These are phyloP conservation scores for Penaeus japonicus DNA, from an alignment of 1,140 invertebrate species.

Conservation along the genomic window DNA sequence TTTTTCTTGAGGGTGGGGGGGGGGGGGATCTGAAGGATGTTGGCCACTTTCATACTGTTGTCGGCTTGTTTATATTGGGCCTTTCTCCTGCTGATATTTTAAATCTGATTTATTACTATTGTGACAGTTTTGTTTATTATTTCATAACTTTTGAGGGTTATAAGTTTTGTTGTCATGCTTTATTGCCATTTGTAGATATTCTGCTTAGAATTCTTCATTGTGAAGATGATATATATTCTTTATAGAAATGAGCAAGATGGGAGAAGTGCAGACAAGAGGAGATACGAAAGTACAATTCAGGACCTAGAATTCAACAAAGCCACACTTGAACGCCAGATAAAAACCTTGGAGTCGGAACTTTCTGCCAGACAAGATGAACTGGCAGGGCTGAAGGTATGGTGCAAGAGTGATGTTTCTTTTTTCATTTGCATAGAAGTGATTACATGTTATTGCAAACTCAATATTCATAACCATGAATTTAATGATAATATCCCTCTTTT, in stretches of 20 bases:
- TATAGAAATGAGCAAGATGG: slow-evolving; percentile 53
- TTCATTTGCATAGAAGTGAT: neutral
- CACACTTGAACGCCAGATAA: slow-evolving; percentile 60
- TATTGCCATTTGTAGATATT: neutral
- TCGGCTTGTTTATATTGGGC: too few species aligned
- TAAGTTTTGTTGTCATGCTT: too few species aligned
- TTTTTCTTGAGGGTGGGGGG: too few species aligned
- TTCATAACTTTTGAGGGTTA: too few species aligned
- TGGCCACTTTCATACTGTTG: too few species aligned
- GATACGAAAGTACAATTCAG: slow-evolving; percentile 59
- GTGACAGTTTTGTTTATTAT: too few species aligned
- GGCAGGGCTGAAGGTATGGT: slow-evolving; percentile 35
- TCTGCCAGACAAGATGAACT: slow-evolving; percentile 20
- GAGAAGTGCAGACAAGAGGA: slow-evolving; percentile 41
- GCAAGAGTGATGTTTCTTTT: neutral
- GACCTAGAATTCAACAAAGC: slow-evolving; percentile 62
- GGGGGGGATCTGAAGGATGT: too few species aligned
- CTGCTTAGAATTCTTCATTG: neutral
- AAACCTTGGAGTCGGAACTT: slow-evolving; percentile 61
- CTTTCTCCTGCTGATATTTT: neutral
- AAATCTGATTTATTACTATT: neutral
- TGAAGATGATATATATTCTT: neutral
- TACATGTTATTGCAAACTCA: too few species aligned
- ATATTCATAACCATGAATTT: too few species aligned
- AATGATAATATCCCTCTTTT: neutral